Base-by-base conservation (phyloP, 2,113 vertebrate genomes). In the Trogon melanurus region DNA sequence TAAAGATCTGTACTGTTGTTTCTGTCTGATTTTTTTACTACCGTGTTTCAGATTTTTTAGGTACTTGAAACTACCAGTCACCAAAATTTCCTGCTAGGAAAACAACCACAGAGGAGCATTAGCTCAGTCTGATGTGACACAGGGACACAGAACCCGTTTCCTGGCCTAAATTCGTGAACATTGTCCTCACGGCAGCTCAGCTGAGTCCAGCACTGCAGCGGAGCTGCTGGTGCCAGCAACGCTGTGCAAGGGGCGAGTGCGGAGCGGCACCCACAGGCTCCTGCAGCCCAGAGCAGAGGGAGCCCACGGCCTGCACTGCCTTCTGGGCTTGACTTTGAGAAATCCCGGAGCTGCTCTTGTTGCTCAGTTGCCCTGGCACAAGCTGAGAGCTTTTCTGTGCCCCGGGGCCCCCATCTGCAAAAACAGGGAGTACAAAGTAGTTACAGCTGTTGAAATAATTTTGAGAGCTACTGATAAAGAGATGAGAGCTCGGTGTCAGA, bases 151-250 rank as follows among this genome's bases (percentile, higher is more conserved):
- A 45, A 14, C 26, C 50, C 4, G 1, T 0, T 2, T 50, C 79
- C 22, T 62, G 36, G 19, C 38, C 41, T 41, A 41, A 41, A 41
- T 41, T 22, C 9, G 0, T 1, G 17, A 27, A 3, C 1, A 0
- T 14, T 48, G 65, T 19, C 22, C n/a, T 44, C 29, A 17, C 1
- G 2, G 44, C 84, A 85, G 44, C 58, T 66, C 13, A 1, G 6
- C 3, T 0, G 5, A 38, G 47, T 29, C 21, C 50, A 20, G 54
- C 1, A 1, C 27, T 0, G 0, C 58, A 3, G 9, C 41, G 41
- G 41, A 41, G 41, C 41, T 41, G 41, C 61, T 9, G 30, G 27
- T 60, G 60, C 53, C 45, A 25, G 29, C 9, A 12, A 4, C 47
- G 2, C 0, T 3, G 20, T 34, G 5, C 7, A 2, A 41, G 30